Conservation (phyloP, 2,888 invertebrate species). For the Girardia tigrina region DNA sequence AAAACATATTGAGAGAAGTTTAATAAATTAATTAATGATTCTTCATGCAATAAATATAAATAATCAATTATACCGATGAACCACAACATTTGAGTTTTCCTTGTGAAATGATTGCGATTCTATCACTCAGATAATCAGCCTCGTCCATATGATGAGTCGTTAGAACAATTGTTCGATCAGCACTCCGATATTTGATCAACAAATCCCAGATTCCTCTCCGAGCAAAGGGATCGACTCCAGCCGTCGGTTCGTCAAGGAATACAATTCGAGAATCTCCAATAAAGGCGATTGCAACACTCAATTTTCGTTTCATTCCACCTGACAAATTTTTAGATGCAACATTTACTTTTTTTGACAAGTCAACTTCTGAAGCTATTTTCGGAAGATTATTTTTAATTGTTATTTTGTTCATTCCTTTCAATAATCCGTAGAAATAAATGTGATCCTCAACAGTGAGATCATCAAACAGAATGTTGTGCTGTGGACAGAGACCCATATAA, state of each 20-base stretch:
- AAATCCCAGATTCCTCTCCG: conserved; percentile 66
- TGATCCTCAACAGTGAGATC: conserved; percentile 50
- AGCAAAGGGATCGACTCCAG: conserved; percentile 70
- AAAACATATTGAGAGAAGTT: too few species aligned
- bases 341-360: conserved; percentile 56
- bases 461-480: conserved; percentile 66
- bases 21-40: too few species aligned
- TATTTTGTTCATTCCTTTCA: background rate
- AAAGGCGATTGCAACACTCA: conserved; percentile 75
- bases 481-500: conserved; percentile 70
- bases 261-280: conserved; percentile 60
- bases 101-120: conserved; percentile 52
- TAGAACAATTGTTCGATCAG: conserved; percentile 51
- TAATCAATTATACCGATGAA: too few species aligned
- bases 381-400: background rate
- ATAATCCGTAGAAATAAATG: background rate
- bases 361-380: conserved; percentile 50
- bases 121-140: conserved; percentile 53
- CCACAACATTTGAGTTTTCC: conserved; percentile 43
- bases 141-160: conserved; percentile 55
- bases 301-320: conserved; percentile 71
- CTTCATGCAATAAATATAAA: too few species aligned
- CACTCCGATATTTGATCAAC: conserved; percentile 58
- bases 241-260: conserved; percentile 71
- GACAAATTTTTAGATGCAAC: conserved; percentile 46